These are phyloP conservation scores for Clamator glandarius DNA, from an alignment of 2,797 vertebrate genomes.

Conservation along the genomic window DNA sequence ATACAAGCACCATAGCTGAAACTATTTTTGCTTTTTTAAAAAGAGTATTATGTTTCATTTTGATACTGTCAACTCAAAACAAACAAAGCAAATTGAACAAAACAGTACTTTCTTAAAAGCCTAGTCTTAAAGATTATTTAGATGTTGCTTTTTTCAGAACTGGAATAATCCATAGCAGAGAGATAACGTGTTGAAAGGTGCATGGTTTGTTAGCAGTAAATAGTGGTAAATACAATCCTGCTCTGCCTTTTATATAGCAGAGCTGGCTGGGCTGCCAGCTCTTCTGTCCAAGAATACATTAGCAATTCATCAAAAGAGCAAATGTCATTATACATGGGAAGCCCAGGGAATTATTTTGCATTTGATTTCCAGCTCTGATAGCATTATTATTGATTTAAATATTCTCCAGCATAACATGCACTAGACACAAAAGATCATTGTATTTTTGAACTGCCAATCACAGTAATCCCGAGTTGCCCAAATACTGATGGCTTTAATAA, in stretches of 20 bases:
- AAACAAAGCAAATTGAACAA: neutral
- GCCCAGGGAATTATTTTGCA: constrained; percentile 82
- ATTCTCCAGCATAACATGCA: constrained; percentile 73
- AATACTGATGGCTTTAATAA: constrained; percentile 70
- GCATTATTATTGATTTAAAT: constrained; percentile 86
- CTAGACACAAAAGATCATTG: constrained; percentile 83
- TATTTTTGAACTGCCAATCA: constrained; percentile 86
- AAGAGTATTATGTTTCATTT: neutral
- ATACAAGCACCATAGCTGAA: neutral
- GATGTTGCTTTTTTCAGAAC: constrained; percentile 3
- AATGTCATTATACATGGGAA: constrained; percentile 80
- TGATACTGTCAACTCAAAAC: constrained; percentile 5
- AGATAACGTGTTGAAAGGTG: neutral
- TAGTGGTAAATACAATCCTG: neutral
- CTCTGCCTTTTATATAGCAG: constrained; percentile 56
- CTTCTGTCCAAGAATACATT: constrained; percentile 78
- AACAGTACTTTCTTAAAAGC: constrained; percentile 25
- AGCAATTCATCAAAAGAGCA: constrained; percentile 84
- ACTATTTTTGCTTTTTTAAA: neutral
- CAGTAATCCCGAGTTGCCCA: constrained; percentile 75
- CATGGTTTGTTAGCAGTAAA: neutral
- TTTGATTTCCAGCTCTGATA: constrained; percentile 89
- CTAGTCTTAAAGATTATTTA: neutral
- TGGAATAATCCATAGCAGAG: neutral
- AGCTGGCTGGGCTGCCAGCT: constrained; percentile 53